Percentiles rank a stretch among this genome's conserved stretches.
Conservation (phyloP, 1,140 invertebrate species). For the Scaptomyza hsui region DNA sequence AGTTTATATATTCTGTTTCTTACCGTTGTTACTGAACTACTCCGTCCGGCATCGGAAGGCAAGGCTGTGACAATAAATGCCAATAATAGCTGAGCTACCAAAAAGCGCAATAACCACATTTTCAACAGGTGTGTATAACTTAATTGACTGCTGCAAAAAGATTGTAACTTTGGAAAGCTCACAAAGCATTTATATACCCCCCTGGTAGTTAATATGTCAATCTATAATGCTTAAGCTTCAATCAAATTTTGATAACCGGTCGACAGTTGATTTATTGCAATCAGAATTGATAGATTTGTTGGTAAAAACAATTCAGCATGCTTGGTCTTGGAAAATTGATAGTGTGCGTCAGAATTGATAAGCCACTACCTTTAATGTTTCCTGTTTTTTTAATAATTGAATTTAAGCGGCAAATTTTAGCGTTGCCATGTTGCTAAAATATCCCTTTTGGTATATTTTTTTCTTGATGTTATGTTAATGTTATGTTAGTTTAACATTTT, state of each 20-base stretch:
- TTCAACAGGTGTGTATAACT: constrained; percentile 3
- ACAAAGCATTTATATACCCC: constrained; percentile 33
- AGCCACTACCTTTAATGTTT: neutral
- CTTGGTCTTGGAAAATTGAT: neutral
- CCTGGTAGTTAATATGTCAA: constrained; percentile 7
- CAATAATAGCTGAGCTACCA: constrained; percentile 36
- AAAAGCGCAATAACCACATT: constrained; percentile 46
- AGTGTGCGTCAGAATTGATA: constrained; percentile 14
- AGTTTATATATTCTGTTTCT: neutral
- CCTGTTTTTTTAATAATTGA: neutral
- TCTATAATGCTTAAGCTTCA: constrained; percentile 47
- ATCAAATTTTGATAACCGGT: constrained; percentile 56
- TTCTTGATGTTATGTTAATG: neutral
- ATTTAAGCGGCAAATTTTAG: neutral
- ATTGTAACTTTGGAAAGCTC: neutral
- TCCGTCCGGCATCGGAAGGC: constrained; percentile 46
- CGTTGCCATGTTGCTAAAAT: neutral
- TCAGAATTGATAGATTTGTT: constrained; percentile 9
- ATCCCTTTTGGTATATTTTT: neutral
- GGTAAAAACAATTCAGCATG: constrained; percentile 20
- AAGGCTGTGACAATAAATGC: constrained; percentile 31
- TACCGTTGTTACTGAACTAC: constrained; percentile 62
- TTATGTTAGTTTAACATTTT: neutral
- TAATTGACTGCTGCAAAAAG: constrained; percentile 17
- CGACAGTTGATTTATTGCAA: constrained; percentile 28